Evolutionary conservation across 2,113 vertebrate genomes (phyloP), one percentile per base, ranked within the genome.

Genomic region (Elachura formosa): DNA sequence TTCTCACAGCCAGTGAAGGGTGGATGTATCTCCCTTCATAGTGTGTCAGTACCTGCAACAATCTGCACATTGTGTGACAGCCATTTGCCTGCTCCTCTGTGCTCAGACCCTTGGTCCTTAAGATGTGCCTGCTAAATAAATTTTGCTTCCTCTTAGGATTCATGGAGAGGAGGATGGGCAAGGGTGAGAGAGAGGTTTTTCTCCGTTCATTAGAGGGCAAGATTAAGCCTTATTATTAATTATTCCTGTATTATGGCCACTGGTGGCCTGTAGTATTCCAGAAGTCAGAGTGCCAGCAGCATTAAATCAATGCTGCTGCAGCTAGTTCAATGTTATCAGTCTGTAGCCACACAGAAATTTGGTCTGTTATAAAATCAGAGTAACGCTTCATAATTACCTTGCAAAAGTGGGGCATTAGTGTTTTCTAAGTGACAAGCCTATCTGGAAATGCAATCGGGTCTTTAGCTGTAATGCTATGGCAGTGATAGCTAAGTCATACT

Each of bases 201-300:
- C 41, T 86, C 58, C 82, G 43, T 55, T 92, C 75, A 71, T 92
- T 94, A 91, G 72, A 94, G 72, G 69, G 58, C 54, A 73, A 84
- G 81, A 93, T 91, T 88, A 96, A 91, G 69, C 61, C 67, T 94
- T 90, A 45, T 93, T 95, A 82, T 93, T 96, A 95, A 88, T 97
- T 97, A 95, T 95, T 95, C 55, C 58, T 54, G 34, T 56, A 71
- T 92, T 97, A 94, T 75, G 81, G 87, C 79, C 5, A 15, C 58
- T 82, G 73, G 76, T 89, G 83, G 51, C 84, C 90, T 91, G 38
- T 49, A 96, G 89, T 58, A 86, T 96, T 96, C 86, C 75, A 89
- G 63, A 87, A 95, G 78, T 45, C 61, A 92, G 86, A 91, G 34
- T 84, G 93, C 91, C 84, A 95, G 81, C 61, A 74, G 94, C 91